Base-by-base conservation (phyloP, 2,888 invertebrate species). In the Lampropteryx suffumata region DNA sequence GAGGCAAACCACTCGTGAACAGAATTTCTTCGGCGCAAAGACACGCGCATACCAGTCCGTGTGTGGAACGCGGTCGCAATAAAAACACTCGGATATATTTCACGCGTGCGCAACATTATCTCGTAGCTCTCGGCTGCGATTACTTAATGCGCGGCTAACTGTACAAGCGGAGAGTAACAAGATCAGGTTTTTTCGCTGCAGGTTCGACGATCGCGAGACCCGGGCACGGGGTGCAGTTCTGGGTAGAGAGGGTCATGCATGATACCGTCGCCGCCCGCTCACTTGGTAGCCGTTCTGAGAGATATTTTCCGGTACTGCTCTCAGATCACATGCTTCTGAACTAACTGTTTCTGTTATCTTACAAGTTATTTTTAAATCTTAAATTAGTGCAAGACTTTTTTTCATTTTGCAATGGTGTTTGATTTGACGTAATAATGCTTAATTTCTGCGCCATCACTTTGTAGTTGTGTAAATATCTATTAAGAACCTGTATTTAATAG, bases 41-140 rank as follows among this genome's bases (percentile, higher is more conserved):
- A 82, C 84, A 80, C 79, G 72, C 78, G 73, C 80, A 81, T 81
- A 80, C 80, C 80, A 81, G 80, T 76, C 73, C 72, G 75, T 67
- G 73, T 76, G 76, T 73, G 82, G 82, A 84, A 84, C 85, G 84
- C 84, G 84, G 80, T 78, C 84, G 83, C 82, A 82, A 84, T 82
- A 86, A 80, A 79, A 89, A 88, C 82, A 77, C 79, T 83, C 82
- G 82, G 85, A 86, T 89, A 87, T 87, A 86, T 88, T 87, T 87
- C 87, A 89, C 88, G 85, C 87, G 86, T 88, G 84, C 85, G 86
- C 87, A 88, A 87, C 85, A 84, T 88, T 88, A 88, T 85, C 85
- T 85, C 80, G 80, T 69, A 77, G 79, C 81, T 82, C 84, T 82
- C 84, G 79, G 79, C 78, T 89, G 84, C 76, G 85, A 87, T 89